phyloP scores from a whole-genome alignment of 1,140 invertebrate genomes.

The Neodiprion fabricii region DNA sequence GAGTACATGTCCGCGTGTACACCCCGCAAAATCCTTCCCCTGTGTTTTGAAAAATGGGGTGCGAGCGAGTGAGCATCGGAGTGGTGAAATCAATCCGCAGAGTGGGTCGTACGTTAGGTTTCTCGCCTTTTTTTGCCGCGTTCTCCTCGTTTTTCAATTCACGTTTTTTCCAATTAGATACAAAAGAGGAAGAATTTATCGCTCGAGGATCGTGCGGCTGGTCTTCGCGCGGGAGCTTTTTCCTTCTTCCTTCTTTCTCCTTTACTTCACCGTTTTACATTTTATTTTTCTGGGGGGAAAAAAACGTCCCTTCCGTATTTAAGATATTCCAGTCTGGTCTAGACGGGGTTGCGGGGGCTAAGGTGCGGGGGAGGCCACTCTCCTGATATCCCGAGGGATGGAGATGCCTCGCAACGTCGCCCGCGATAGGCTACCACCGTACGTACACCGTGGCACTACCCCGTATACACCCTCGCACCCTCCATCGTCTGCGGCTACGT shows the following conservation, averaged over 20 bases:
- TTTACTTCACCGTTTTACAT: too few species aligned
- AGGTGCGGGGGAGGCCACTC: neutral
- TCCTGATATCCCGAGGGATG: neutral
- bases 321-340: conserved; percentile 7
- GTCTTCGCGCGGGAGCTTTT: neutral
- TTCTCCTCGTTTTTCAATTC: neutral
- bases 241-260: neutral
- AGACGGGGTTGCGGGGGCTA: neutral
- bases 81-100: too few species aligned
- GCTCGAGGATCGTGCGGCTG: neutral
- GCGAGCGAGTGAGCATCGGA: too few species aligned
- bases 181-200: neutral
- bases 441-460: neutral
- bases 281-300: too few species aligned
- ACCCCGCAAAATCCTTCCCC: too few species aligned
- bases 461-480: neutral
- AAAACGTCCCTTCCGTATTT: neutral
- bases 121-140: too few species aligned
- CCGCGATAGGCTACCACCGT: neutral
- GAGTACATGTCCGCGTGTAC: too few species aligned
- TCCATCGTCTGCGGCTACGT: neutral
- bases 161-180: neutral
- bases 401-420: neutral
- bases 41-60: too few species aligned
- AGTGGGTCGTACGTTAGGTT: too few species aligned